Base-by-base conservation (phyloP, 2,888 invertebrate species). In the Sesia bembeciformis region DNA sequence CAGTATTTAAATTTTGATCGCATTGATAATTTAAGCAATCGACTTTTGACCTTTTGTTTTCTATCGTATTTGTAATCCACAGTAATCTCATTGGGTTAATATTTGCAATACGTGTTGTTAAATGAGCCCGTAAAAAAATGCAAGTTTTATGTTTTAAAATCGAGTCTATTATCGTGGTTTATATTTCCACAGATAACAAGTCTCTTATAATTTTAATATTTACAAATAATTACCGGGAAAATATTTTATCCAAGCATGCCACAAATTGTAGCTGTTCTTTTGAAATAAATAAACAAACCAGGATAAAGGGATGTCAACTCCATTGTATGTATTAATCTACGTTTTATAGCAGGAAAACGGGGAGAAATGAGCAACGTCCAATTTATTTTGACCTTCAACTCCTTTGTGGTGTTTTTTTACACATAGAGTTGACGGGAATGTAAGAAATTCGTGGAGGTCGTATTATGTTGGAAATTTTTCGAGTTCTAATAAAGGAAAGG, bases 401-500 rank as follows among this genome's bases (percentile, higher is more conserved):
- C 46, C 5, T 46, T 46, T 46, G 23, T 23, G 8, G 46, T 46
- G 46, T 46, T 46, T 46, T 7, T 46, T 46, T 46, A 46, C n/a
- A 46, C 23, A 23, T 23, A 23, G 23, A 23, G 23, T 7, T 8
- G 4, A 23, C 23, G 23, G 0, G 8, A 46, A 46, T 4, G 23
- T 46, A n/a, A 46, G 46, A 46, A 46, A n/a, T 46, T 46, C 23
- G 8, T 3, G 46, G 46, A 46, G 46, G 23, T 46, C 46, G 23
- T 8, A 46, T 46, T 46, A 46, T n/a, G 23, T 46, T 46, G 46
- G 46, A 46, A 5, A 46, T 7, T 8, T 46, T 46, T 5, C 8
- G 46, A 46, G 46, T 46, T 46, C 8, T 46, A 46, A 8, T 46
- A 46, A n/a, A 23, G n/a, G 46, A 51, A 51, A 60, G 58, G 64